phyloP scores from a whole-genome alignment of 2,888 invertebrate species.

The Cecidostiba fungosa region DNA sequence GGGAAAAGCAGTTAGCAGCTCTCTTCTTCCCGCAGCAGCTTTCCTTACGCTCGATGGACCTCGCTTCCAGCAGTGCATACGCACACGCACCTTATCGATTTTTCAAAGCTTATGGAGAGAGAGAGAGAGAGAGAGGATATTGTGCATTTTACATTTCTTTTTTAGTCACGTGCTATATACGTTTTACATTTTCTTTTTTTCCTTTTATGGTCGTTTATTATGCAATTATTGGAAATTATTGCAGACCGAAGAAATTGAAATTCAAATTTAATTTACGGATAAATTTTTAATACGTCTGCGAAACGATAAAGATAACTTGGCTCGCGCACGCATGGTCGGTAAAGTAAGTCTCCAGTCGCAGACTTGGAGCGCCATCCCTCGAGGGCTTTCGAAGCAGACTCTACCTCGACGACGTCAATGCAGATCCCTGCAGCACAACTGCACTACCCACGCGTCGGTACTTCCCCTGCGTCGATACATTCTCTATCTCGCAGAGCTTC shows the following conservation, averaged over 20 bases:
- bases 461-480: slow-evolving; percentile 38
- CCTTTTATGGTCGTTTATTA: too few relatives aligned
- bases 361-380: slow-evolving; percentile 5
- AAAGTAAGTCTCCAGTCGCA: not conserved
- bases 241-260: not conserved
- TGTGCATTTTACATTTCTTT: slow-evolving; percentile 21
- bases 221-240: too few relatives aligned
- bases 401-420: not conserved
- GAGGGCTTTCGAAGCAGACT: not conserved
- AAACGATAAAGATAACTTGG: too few relatives aligned
- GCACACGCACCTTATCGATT: slow-evolving; percentile 43
- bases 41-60: slow-evolving; percentile 5
- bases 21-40: too few relatives aligned
- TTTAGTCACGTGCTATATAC: not conserved
- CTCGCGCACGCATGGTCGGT: slow-evolving; percentile 37
- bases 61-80: slow-evolving; percentile 4
- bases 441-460: slow-evolving; percentile 23
- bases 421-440: slow-evolving; percentile 46
- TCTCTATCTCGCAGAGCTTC: not conserved
- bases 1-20: not conserved
- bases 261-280: not conserved
- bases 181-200: not conserved
- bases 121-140: not conserved
- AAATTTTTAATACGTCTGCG: not conserved
- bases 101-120: slow-evolving; percentile 26